Base-by-base conservation (phyloP, 2,888 invertebrate genomes). In the Dicranocentrus wangi region DNA sequence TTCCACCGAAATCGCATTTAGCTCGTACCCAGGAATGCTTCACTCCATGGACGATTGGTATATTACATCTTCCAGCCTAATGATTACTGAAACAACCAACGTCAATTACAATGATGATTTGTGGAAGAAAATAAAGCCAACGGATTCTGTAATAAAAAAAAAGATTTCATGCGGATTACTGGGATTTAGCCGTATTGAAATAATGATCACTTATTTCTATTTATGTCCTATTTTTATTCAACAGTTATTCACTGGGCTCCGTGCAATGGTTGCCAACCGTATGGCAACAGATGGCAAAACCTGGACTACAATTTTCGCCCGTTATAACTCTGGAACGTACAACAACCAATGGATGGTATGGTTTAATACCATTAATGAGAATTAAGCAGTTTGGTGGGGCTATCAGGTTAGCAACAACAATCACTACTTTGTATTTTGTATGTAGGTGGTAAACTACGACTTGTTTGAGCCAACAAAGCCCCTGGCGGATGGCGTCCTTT, bases 341-440 rank as follows among this genome's bases (percentile, higher is more conserved):
- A 93, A 93, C 88, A 95, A 95, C 87, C 95, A 97, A 88, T 97
- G 96, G 96, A 91, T 95, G 86, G 90, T n/a, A n/a, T n/a, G n/a
- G n/a, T n/a, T n/a, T n/a, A n/a, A n/a, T n/a, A n/a, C n/a, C n/a
- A n/a, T n/a, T n/a, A n/a, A n/a, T n/a, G n/a, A n/a, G n/a, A n/a
- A n/a, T n/a, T n/a, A n/a, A n/a, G n/a, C n/a, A n/a, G n/a, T n/a
- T n/a, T n/a, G n/a, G n/a, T n/a, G n/a, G n/a, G n/a, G n/a, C n/a
- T n/a, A n/a, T n/a, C n/a, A n/a, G n/a, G n/a, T n/a, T n/a, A n/a
- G n/a, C n/a, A n/a, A n/a, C n/a, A n/a, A n/a, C n/a, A n/a, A n/a
- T n/a, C n/a, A n/a, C n/a, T n/a, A n/a, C n/a, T n/a, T n/a, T n/a
- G n/a, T n/a, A n/a, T n/a, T n/a, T n/a, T n/a, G n/a, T n/a, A n/a